Conservation (phyloP, 2,888 invertebrate genomes). For the Yponomeuta malinellus region DNA sequence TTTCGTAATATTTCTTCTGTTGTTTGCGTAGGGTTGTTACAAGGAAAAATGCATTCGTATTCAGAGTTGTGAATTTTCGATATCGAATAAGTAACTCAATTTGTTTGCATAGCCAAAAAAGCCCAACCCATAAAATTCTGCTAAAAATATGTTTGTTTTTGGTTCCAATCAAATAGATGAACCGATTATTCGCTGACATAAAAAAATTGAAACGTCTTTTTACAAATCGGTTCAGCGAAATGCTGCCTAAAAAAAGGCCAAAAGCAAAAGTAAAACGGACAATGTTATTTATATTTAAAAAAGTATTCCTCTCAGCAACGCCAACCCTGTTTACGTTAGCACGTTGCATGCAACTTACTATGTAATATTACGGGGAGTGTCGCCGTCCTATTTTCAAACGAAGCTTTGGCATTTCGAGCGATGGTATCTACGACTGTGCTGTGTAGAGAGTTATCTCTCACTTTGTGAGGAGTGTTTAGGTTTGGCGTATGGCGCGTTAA, state of each 20-base stretch:
- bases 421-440: background rate
- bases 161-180: background rate
- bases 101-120: no score
- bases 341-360: background rate
- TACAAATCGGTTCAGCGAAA: background rate
- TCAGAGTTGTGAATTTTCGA: no score
- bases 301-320: background rate
- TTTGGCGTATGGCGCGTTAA: constrained; percentile 25
- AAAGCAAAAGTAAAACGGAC: background rate
- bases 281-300: background rate
- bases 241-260: background rate
- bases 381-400: background rate
- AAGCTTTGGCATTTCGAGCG: background rate
- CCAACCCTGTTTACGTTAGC: background rate
- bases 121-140: background rate
- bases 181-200: background rate
- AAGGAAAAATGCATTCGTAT: no score
- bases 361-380: background rate
- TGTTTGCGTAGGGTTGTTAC: background rate
- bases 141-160: background rate
- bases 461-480: constrained; percentile 11
- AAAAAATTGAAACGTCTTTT: background rate
- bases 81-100: no score
- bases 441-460: constrained; percentile 44
- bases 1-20: background rate